phyloP scores from a whole-genome alignment of 2,888 invertebrate genomes.

The Cantharis rustica region DNA sequence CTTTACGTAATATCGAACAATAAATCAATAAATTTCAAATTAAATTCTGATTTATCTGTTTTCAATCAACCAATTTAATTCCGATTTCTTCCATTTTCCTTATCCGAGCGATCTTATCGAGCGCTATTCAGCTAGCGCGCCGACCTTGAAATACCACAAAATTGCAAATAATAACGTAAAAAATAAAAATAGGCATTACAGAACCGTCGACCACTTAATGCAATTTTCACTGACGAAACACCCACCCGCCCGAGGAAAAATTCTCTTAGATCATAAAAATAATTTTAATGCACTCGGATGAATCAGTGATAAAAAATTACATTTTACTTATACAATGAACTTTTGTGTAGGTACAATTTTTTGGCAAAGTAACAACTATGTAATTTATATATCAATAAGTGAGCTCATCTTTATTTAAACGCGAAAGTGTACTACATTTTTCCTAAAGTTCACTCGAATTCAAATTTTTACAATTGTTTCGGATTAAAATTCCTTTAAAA shows the following conservation, averaged over 20 bases:
- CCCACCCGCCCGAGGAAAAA: background rate
- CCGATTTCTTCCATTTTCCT: constrained; percentile 18
- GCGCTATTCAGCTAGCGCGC: background rate
- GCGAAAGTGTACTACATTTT: background rate
- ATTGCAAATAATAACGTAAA: no score
- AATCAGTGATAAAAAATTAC: background rate
- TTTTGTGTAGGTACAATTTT: background rate
- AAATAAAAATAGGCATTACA: no score
- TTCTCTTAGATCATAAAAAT: background rate
- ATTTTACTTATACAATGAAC: background rate
- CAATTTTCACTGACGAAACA: no score
- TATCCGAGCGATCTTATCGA: background rate
- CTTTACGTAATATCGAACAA: constrained; percentile 20
- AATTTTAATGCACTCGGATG: no score
- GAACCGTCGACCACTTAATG: no score
- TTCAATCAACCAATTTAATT: constrained; percentile 32
- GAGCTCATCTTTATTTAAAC: background rate
- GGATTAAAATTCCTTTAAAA: background rate
- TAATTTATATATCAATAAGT: background rate
- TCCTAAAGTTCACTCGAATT: background rate
- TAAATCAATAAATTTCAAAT: constrained; percentile 40
- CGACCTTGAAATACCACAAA: background rate
- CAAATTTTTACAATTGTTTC: background rate
- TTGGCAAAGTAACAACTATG: background rate
- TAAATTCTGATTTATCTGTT: constrained; percentile 40